Conservation (phyloP, 2,113 vertebrate genomes). For the Heliornis fulica region DNA sequence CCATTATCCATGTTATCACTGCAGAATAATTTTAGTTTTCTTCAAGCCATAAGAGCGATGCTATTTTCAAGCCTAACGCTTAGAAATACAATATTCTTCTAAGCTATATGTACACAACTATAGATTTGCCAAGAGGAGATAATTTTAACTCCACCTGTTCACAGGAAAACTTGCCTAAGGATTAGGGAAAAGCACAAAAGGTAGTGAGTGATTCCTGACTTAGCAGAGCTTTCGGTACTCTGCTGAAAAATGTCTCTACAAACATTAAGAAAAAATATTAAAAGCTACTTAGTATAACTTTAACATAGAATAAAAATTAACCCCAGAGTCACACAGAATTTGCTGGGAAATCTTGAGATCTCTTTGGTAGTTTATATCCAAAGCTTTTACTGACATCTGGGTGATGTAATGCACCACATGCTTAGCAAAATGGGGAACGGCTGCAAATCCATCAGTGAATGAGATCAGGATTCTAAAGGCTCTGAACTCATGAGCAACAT, state of each 20-base stretch:
- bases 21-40: neutral
- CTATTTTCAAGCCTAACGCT: neutral
- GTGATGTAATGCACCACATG: neutral
- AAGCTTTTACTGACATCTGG: neutral
- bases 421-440: neutral
- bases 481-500: neutral
- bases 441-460: neutral
- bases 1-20: neutral
- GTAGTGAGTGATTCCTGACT: neutral
- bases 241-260: neutral
- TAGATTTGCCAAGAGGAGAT: neutral
- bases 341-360: neutral
- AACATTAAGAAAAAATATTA: neutral
- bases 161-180: neutral
- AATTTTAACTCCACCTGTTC: neutral
- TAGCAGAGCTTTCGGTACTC: neutral
- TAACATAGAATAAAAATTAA: neutral
- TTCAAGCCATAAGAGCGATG: neutral
- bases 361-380: neutral
- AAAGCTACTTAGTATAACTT: neutral
- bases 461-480: neutral
- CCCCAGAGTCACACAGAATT: neutral
- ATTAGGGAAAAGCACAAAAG: neutral
- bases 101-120: neutral
- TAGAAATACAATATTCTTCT: neutral